Evolutionary conservation across 2,113 vertebrate genomes (phyloP), one percentile per base, ranked within the genome.

Genomic region (Poeciliopsis retropinna): DNA sequence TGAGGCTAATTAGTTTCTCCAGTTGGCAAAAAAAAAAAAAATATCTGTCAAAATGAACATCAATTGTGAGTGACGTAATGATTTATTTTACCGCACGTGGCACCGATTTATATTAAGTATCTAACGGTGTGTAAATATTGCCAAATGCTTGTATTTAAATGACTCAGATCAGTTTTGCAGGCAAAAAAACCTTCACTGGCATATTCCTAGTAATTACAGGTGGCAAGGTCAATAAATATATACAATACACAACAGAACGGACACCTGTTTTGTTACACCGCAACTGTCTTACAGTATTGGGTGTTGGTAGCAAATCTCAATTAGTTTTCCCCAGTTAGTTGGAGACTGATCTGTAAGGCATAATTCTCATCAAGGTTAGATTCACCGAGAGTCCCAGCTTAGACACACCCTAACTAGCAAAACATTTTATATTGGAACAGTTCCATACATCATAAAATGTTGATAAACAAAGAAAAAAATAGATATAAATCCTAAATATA

Each of bases 291-390:
- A 64, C 54, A 63, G 19, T 57, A 22, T 57, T 22, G 85, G 85
- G 82, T 88, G 88, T 89, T 95, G 93, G 91, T 94, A 93, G 93
- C 92, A 95, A 37, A 37, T 11, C 34, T 96, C 70, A 95, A 37
- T 4, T 90, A 92, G 91, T 96, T 93, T 92, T 87, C 81, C 87
- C 87, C 29, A 75, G 60, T 87, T 84, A 88, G 88, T 92, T 92
- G 92, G 75, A 69, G 90, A 93, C 91, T 95, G 91, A 88, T 86
- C 75, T 92, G 84, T 91, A 87, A 87, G 88, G 92, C 17, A 31
- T 60, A 41, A 39, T 54, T 72, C 19, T 32, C 47, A 15, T 44
- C 30, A 44, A 39, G n/a, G 41, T 12, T 47, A 72, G 64, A 73
- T 80, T 76, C 67, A 67, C 57, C 34, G 61, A 73, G 62, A 68